A percentile compares a stretch with the other conserved stretches of the same genome.
These are phyloP conservation scores for Aldrovandia affinis DNA, from an alignment of 2,797 vertebrate genomes.

Conservation along the genomic window DNA sequence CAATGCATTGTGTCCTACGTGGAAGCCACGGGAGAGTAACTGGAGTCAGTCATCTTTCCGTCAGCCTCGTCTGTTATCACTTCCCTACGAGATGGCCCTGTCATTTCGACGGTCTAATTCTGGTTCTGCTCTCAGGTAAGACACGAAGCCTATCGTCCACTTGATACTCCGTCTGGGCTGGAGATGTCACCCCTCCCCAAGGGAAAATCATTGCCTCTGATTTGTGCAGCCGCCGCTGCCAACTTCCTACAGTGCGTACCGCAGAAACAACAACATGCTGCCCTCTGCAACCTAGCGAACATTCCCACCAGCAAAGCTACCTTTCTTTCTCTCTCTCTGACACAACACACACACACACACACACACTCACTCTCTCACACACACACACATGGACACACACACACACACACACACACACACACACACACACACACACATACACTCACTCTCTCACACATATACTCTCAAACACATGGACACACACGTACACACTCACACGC, in stretches of 20 bases:
- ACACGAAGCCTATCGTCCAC: not conserved
- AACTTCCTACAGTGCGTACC: not conserved
- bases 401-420: conserved; percentile 17
- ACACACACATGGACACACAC: not conserved
- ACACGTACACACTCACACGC: conserved; percentile 18
- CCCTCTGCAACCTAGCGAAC: not conserved
- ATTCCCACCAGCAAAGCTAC: not conserved
- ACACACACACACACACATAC: not conserved
- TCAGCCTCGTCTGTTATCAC: not conserved
- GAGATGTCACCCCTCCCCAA: not conserved
- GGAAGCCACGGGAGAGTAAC: not conserved
- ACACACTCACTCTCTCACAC: not conserved
- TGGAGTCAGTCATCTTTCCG: not conserved
- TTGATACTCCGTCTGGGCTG: not conserved
- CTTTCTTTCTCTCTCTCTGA: not conserved
- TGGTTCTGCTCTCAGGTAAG: not conserved
- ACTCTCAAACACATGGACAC: not conserved
- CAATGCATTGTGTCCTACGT: not conserved
- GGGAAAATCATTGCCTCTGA: not conserved
- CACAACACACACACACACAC: not conserved
- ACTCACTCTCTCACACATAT: not conserved
- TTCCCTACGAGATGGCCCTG: not conserved
- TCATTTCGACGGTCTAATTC: not conserved
- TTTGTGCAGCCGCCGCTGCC: not conserved
- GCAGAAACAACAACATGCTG: not conserved